A percentile compares a stretch with the other conserved stretches of the same genome.
Evolutionary conservation across 2,113 vertebrate genomes (phyloP).

Genomic region (Pterocles burchelli): DNA sequence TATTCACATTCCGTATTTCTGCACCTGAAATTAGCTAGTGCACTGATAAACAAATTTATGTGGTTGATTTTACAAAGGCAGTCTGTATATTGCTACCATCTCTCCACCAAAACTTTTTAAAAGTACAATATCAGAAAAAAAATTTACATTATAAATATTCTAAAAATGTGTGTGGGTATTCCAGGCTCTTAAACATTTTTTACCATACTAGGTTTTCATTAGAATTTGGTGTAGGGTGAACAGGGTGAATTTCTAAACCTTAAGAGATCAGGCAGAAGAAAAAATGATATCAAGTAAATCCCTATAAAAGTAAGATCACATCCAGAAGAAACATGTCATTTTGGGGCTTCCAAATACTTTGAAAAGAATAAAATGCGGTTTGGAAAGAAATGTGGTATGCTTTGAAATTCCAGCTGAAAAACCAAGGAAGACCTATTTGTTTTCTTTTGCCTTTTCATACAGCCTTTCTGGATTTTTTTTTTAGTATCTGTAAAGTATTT

Average conservation of each 20-base stretch:
- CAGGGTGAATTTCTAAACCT: conserved; percentile 34
- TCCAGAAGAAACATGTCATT: conserved; percentile 65
- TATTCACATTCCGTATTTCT: not conserved
- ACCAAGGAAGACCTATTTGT: conserved; percentile 41
- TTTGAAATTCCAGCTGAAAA: conserved; percentile 62
- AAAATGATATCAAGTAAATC: conserved; percentile 35
- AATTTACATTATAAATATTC: not conserved
- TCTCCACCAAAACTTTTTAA: not conserved
- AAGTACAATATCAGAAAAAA: not conserved
- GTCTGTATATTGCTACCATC: not conserved
- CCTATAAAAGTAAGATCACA: conserved; percentile 37
- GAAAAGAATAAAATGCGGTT: conserved; percentile 59
- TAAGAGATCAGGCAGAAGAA: conserved; percentile 39
- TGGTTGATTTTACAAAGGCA: not conserved
- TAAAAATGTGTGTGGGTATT: conserved; percentile 4
- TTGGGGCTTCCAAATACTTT: conserved; percentile 49
- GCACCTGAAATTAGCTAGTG: not conserved
- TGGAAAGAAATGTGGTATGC: conserved; percentile 56
- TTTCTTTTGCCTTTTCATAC: conserved; percentile 42
- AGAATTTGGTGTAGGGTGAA: conserved; percentile 18
- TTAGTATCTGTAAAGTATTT: conserved; percentile 31
- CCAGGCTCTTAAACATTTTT: not conserved
- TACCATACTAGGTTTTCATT: conserved; percentile 39
- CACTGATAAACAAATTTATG: conserved; percentile 15
- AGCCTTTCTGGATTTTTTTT: conserved; percentile 11